Conservation (phyloP, 1,140 invertebrate species). For the Hermetia illucens region DNA sequence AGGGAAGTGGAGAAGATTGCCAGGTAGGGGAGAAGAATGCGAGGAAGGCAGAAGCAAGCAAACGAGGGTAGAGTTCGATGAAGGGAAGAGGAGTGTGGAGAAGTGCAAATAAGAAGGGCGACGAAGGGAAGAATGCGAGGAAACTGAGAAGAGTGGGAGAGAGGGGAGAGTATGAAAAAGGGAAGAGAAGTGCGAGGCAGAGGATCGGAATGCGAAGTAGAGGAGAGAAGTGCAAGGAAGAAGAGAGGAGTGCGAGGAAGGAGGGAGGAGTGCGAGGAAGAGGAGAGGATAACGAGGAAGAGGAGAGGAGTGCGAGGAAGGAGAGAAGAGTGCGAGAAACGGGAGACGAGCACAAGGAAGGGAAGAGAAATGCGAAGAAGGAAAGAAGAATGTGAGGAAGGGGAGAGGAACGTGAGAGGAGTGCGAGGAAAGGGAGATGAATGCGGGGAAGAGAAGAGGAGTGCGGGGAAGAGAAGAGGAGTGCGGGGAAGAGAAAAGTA, state of each 20-base stretch:
- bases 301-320: neutral
- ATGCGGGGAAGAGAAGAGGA: neutral
- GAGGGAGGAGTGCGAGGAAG: neutral
- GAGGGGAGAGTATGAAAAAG: constrained; percentile 1
- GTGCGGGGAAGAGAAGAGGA: neutral
- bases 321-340: neutral
- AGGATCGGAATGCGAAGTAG: constrained; percentile 1
- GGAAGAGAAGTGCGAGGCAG: neutral
- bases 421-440: neutral
- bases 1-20: too few relatives aligned
- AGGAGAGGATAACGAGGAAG: neutral
- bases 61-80: too few relatives aligned
- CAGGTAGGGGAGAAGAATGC: too few relatives aligned
- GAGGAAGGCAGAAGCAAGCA: too few relatives aligned
- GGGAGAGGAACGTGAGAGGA: neutral
- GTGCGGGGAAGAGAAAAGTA: neutral
- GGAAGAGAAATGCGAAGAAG: neutral
- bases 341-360: neutral
- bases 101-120: neutral
- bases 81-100: too few relatives aligned
- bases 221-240: constrained; percentile 2
- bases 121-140: constrained; percentile 7
- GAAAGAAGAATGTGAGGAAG: neutral
- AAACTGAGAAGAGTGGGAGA: neutral
- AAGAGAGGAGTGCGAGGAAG: neutral